These are phyloP conservation scores for Capreolus pygargus DNA, from an alignment of 2,113 vertebrate genomes.

Conservation along the genomic window DNA sequence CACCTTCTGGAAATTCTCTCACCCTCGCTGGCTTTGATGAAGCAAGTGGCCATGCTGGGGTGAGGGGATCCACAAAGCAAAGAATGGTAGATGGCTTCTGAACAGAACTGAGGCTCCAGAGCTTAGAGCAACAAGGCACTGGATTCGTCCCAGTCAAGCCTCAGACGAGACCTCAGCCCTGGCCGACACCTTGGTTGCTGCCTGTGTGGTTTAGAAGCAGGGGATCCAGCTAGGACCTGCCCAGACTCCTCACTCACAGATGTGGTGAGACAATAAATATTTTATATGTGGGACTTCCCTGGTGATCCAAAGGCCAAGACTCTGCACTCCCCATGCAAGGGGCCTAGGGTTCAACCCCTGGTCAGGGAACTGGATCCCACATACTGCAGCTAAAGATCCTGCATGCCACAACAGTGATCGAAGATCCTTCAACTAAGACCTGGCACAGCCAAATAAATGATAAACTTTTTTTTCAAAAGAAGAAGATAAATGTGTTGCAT, in stretches of 20 bases:
- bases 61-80: neutral
- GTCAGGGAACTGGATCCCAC: neutral
- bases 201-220: neutral
- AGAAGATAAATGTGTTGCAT: neutral
- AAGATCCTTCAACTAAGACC: neutral
- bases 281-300: neutral
- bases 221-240: neutral
- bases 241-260: neutral
- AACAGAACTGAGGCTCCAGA: neutral
- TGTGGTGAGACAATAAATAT: neutral
- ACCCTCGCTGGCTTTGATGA: neutral
- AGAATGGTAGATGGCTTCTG: neutral
- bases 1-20: neutral
- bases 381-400: neutral
- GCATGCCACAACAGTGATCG: neutral
- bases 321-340: neutral
- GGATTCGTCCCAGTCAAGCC: fast-evolving
- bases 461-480: neutral
- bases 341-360: neutral
- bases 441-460: neutral
- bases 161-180: neutral
- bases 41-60: neutral
- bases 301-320: neutral
- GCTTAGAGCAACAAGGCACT: neutral
- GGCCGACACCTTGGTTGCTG: neutral